Evolutionary conservation across 2,113 vertebrate genomes (phyloP).

Genomic region (Cathartes aura): DNA sequence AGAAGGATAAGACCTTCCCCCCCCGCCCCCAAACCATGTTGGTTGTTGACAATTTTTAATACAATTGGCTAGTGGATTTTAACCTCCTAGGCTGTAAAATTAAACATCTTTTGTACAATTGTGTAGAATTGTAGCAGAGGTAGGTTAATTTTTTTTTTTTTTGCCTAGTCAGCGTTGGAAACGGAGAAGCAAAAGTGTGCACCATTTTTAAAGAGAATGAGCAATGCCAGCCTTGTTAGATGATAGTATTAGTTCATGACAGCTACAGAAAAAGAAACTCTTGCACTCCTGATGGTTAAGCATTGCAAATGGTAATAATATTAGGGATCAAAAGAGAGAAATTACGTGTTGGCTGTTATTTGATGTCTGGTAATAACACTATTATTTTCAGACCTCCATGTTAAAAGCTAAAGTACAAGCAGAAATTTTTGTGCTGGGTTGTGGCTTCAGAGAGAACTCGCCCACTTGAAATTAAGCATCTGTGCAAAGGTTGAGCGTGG

Average conservation of each 20-base stretch:
- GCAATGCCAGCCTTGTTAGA: not conserved
- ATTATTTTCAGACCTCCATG: constrained; percentile 17
- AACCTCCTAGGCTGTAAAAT: not conserved
- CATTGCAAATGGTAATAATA: not conserved
- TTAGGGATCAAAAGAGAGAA: constrained; percentile 31
- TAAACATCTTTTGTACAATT: not conserved
- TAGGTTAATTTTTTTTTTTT: not conserved
- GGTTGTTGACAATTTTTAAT: not conserved
- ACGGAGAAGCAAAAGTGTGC: not conserved
- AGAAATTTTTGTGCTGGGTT: constrained; percentile 15
- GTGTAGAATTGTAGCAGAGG: not conserved
- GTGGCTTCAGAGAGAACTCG: not conserved
- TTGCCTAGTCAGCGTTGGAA: not conserved
- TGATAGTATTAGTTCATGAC: not conserved
- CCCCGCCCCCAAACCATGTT: rapidly evolving
- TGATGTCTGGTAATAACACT: not conserved
- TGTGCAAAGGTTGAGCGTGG: constrained; percentile 11
- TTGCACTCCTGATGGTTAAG: not conserved
- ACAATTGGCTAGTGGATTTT: not conserved
- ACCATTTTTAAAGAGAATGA: not conserved
- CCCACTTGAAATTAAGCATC: constrained; percentile 28
- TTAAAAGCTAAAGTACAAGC: constrained; percentile 4
- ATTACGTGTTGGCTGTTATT: constrained; percentile 8
- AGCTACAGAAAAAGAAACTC: not conserved
- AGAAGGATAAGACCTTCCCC: not conserved